Conservation (phyloP, 30 jellyfish, hydroid and myxozoan species). For the Chrysaora quinquecirrha region DNA sequence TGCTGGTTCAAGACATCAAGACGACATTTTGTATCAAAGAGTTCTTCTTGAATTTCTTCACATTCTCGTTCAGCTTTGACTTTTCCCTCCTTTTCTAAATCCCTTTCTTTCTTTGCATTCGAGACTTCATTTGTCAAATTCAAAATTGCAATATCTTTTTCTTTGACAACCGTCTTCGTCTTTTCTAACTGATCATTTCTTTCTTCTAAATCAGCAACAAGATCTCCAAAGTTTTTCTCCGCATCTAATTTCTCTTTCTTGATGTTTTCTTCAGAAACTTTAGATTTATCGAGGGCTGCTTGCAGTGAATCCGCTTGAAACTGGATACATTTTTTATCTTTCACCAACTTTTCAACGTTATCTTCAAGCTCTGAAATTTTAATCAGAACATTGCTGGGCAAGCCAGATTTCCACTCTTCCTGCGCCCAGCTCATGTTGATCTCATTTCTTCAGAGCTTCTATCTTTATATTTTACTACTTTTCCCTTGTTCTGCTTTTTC, state of each 20-base stretch:
- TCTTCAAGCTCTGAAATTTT: conserved; percentile 78
- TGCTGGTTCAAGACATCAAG: neutral
- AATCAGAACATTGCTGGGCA: conserved; percentile 67
- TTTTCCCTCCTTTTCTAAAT: conserved; percentile 33
- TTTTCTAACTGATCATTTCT: conserved; percentile 13
- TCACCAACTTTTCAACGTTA: conserved; percentile 48
- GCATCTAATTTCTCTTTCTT: conserved; percentile 41
- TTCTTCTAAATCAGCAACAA: conserved; percentile 36
- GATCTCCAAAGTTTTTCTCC: conserved; percentile 30
- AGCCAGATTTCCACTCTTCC: conserved; percentile 96
- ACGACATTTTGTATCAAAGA: neutral
- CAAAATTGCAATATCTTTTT: conserved; percentile 23
- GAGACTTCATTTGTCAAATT: conserved; percentile 41
- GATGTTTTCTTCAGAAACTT: conserved; percentile 43
- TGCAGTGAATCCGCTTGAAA: conserved; percentile 74
- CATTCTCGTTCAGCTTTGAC: conserved; percentile 4
- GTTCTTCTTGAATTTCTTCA: neutral
- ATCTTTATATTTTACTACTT: too few relatives aligned
- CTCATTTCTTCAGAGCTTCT: neutral
- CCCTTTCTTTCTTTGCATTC: conserved; percentile 47
- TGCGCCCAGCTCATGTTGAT: conserved; percentile 86
- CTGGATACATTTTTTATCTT: conserved; percentile 62
- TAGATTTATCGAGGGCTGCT: conserved; percentile 57
- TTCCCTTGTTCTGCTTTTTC: too few relatives aligned
- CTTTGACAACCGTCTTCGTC: conserved; percentile 23